phyloP scores from a whole-genome alignment of 92 coral and sea anemone genomes.

The Metridium senile region DNA sequence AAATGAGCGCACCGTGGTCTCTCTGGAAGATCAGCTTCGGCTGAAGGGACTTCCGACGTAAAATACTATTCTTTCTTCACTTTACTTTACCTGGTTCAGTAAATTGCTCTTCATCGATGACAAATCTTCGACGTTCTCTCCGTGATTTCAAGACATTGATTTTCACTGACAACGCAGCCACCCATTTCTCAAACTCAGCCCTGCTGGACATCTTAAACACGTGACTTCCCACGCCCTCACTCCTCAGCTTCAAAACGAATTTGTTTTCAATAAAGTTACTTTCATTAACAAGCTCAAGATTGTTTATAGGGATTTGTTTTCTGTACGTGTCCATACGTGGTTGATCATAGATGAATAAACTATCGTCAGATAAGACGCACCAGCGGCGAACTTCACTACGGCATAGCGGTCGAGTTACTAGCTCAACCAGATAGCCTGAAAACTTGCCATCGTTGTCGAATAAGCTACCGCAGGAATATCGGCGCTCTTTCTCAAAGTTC shows the following conservation, averaged over 20 bases:
- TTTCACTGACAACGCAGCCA: constrained; percentile 84
- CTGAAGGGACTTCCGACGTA: too few species aligned
- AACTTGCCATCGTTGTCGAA: constrained; percentile 90
- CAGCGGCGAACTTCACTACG: constrained; percentile 92
- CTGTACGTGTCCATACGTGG: constrained; percentile 57
- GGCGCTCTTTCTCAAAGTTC: constrained; percentile 36
- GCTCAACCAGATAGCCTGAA: constrained; percentile 87
- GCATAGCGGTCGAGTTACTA: constrained; percentile 60
- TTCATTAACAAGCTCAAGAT: constrained; percentile 61
- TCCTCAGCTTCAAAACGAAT: constrained; percentile 71
- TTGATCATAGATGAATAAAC: constrained; percentile 67
- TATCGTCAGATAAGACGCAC: constrained; percentile 82
- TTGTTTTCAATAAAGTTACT: constrained; percentile 55
- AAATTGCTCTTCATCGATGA: constrained; percentile 34
- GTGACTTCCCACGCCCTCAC: constrained; percentile 55
- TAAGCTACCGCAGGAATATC: constrained; percentile 82
- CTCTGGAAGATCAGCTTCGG: too few species aligned
- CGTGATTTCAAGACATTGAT: constrained; percentile 72
- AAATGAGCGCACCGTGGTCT: too few species aligned
- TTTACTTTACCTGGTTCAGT: constrained; percentile 5
- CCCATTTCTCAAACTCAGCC: constrained; percentile 91
- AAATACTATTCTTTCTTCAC: not conserved
- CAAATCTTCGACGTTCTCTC: constrained; percentile 36
- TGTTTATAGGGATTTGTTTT: constrained; percentile 54
- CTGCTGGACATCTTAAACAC: constrained; percentile 81